Evolutionary conservation across 2,888 invertebrate genomes (phyloP).

Genomic region (Drosophila percnosoma): DNA sequence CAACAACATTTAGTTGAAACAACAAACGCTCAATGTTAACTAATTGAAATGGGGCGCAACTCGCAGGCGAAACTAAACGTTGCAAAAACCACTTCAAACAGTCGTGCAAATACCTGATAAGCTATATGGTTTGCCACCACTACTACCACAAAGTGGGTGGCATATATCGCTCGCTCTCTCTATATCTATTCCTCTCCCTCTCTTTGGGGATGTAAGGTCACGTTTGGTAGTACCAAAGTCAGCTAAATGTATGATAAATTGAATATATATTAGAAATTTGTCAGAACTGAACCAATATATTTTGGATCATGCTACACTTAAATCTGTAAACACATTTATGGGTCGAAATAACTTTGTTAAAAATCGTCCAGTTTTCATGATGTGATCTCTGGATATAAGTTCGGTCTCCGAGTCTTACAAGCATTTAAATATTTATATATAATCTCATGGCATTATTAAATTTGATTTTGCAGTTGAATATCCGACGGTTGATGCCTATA

Average conservation of each 20-base stretch:
- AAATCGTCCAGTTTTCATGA: neutral
- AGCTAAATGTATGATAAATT: neutral
- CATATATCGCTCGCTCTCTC: neutral
- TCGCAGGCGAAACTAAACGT: slow-evolving; percentile 1
- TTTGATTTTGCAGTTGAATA: slow-evolving; percentile 66
- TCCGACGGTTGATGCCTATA: slow-evolving; percentile 64
- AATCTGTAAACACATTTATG: neutral
- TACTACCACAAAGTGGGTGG: slow-evolving; percentile 7
- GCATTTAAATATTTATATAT: neutral
- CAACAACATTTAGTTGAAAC: slow-evolving; percentile 34
- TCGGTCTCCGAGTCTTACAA: neutral
- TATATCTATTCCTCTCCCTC: neutral
- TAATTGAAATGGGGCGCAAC: slow-evolving; percentile 40
- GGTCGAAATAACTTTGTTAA: neutral
- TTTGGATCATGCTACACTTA: neutral
- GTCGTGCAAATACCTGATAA: slow-evolving; percentile 42
- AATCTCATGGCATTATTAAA: neutral
- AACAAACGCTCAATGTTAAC: slow-evolving; percentile 33
- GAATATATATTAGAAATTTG: neutral
- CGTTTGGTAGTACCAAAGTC: neutral
- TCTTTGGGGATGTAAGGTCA: neutral
- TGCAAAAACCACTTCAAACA: slow-evolving; percentile 15
- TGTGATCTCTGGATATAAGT: neutral
- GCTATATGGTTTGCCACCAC: neutral
- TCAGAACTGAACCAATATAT: neutral